Conservation (phyloP, 2,113 vertebrate species). For the Etia nguti region DNA sequence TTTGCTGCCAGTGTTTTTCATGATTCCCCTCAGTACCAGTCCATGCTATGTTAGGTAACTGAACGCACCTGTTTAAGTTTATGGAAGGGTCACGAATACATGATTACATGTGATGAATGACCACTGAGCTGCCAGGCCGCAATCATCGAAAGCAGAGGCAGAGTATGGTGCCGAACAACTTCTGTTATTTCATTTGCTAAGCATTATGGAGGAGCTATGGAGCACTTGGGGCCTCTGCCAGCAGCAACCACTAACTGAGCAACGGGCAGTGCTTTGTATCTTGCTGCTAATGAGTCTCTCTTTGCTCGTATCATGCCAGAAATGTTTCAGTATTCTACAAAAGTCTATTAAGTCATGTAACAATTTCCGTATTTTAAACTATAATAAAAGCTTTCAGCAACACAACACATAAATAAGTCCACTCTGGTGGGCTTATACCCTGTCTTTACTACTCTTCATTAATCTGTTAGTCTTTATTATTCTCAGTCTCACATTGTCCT, state of each 20-base stretch:
- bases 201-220: neutral
- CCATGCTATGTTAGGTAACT: too few relatives aligned
- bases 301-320: neutral
- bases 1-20: neutral
- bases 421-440: neutral
- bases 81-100: neutral
- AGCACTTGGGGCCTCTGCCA: neutral
- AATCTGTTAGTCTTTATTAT: neutral
- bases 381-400: neutral
- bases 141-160: neutral
- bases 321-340: neutral
- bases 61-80: neutral
- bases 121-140: neutral
- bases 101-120: neutral
- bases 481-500: neutral
- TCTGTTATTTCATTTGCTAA: neutral
- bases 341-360: neutral
- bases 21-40: accelerated
- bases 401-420: neutral
- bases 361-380: neutral
- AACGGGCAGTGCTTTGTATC: neutral
- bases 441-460: neutral
- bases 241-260: neutral
- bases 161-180: neutral
- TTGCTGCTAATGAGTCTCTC: neutral